phyloP scores from a whole-genome alignment of 2,113 vertebrate genomes.

The Aptenodytes forsteri region DNA sequence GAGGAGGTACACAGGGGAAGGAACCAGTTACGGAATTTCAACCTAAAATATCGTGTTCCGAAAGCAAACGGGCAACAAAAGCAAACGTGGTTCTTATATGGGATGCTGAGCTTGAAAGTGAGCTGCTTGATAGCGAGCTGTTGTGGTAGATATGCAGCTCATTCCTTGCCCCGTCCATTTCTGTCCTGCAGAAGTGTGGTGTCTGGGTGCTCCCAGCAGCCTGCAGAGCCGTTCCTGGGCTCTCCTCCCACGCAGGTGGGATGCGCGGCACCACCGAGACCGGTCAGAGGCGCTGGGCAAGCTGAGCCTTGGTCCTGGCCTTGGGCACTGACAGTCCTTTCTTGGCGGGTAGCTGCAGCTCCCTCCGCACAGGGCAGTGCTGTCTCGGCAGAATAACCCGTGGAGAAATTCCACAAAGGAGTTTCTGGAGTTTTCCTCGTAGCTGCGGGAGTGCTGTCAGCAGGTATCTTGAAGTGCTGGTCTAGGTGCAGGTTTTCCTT shows the following conservation, averaged over 20 bases:
- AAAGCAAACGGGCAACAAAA: neutral
- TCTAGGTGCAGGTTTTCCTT: neutral
- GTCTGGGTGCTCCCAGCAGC: neutral
- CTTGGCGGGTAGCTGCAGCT: neutral
- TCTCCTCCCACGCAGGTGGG: fast-evolving
- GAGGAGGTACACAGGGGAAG: neutral
- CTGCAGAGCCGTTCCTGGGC: neutral
- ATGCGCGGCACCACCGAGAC: no score
- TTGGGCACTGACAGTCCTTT: fast-evolving
- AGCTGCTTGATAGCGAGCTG: fast-evolving
- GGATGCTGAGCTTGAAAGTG: neutral
- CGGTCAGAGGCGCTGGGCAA: neutral
- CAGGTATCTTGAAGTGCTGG: neutral
- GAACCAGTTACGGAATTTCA: neutral
- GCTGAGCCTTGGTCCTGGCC: neutral
- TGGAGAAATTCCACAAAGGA: neutral
- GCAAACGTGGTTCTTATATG: neutral
- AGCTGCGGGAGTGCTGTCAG: neutral
- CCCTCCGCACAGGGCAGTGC: fast-evolving
- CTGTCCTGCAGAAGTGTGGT: neutral
- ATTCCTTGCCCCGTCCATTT: fast-evolving
- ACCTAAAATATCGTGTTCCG: neutral
- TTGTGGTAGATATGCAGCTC: neutral
- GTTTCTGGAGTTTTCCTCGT: fast-evolving
- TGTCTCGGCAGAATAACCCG: fast-evolving